A percentile compares a stretch with the other conserved stretches of the same genome.
phyloP scores from a whole-genome alignment of 2,797 vertebrate species.

The Karalla daura region DNA sequence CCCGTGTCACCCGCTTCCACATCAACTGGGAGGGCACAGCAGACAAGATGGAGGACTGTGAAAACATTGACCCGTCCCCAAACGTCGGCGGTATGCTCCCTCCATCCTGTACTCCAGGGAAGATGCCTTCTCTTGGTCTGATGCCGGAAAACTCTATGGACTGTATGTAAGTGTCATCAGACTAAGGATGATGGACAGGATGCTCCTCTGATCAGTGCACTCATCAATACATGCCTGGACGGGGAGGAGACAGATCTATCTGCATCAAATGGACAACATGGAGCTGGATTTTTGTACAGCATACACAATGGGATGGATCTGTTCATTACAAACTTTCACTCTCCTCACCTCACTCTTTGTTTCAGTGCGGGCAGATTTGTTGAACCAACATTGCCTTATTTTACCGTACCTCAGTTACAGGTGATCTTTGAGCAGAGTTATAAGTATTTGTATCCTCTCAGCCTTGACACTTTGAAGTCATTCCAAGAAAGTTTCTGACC shows the following conservation, averaged over 20 bases:
- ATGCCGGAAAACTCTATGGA: conserved; percentile 91
- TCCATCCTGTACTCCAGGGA: conserved; percentile 80
- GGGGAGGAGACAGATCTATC: conserved; percentile 8
- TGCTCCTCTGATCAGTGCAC: conserved; percentile 14
- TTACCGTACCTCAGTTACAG: conserved; percentile 18
- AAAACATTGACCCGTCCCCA: conserved; percentile 84
- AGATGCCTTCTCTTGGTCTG: conserved; percentile 79
- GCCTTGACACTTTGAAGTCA: conserved; percentile 1
- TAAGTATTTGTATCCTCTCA: conserved; percentile 6
- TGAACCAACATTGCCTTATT: conserved; percentile 54
- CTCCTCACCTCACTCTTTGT: conserved; percentile 1
- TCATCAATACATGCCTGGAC: conserved; percentile 24
- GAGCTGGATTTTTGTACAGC: conserved; percentile 35
- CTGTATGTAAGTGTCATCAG: conserved; percentile 79
- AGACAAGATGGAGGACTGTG: conserved; percentile 85
- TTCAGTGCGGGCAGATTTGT: conserved; percentile 43
- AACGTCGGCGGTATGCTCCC: conserved; percentile 79
- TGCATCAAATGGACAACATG: conserved; percentile 3
- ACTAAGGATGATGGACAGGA: conserved; percentile 31
- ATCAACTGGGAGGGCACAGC: conserved; percentile 88
- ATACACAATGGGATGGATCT: conserved; percentile 13
- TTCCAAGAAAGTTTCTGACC: not conserved
- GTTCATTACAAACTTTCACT: conserved; percentile 19
- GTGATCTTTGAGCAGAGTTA: conserved; percentile 20
- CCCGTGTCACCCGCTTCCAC: conserved; percentile 89